Base-by-base conservation (phyloP, 2,113 vertebrate genomes). In the Glareola pratincola region DNA sequence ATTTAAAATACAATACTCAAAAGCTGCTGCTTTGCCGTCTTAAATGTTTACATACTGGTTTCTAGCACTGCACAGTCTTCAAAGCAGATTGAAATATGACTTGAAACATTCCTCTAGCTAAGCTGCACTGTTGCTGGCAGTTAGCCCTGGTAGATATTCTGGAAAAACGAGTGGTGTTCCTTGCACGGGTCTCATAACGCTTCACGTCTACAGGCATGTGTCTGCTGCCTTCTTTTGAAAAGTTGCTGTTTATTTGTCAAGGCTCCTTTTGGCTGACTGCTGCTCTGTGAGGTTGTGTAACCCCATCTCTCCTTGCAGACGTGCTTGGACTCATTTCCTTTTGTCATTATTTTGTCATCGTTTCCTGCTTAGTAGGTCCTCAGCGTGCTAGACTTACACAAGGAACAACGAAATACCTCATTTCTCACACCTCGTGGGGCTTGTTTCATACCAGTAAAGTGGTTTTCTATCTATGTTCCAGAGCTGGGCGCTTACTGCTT, bases 111-210 rank as follows among this genome's bases (percentile, higher is more conserved):
- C 34, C 16, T 73, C 3, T 26, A 74, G 72, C 67, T 27, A 32
- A 81, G 48, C 76, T 37, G 85, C 88, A 60, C 74, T 75, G 56
- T 71, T 87, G 76, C 84, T 91, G 91, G 69, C 21, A 32, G 20
- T 27, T 54, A 59, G 41, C 45, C 63, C 54, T 43, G 10, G 9
- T 13, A 90, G 60, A 13, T 87, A 41, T 1, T 74, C 24, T 2
- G 32, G 79, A 34, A 57, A 73, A 73, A 37, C 2, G 2, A 51
- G 27, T 24, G 7, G 9, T 24, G 2, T 23, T 88, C 39, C 57
- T 79, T 3, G 0, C 69, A 36, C 0, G 0, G 59, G 20, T 47
- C 81, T 88, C 0, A 0, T 60, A 24, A 24, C 20, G 67, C 45
- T 69, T 45, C 53, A 0, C 9, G 21, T 60, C 87, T 75, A 4